Evolutionary conservation across 2,113 vertebrate species (phyloP).

Genomic region (Cromileptes altivelis): DNA sequence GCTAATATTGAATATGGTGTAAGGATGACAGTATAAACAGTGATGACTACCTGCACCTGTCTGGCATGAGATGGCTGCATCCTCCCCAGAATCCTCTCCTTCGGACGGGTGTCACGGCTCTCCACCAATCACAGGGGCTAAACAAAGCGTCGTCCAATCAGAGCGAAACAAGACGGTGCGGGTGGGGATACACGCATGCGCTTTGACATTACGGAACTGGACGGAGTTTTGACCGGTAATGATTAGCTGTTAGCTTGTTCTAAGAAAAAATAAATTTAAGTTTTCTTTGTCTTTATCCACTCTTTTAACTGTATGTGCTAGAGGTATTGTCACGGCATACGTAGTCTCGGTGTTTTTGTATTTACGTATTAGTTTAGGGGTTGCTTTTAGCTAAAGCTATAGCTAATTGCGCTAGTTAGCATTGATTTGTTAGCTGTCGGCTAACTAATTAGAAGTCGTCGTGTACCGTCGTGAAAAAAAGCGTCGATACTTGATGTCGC

Average conservation of each 20-base stretch:
- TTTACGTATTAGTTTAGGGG: background rate
- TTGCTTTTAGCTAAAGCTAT: background rate
- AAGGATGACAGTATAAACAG: background rate
- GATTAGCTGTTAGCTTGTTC: constrained; percentile 33
- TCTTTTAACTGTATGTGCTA: background rate
- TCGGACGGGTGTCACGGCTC: background rate
- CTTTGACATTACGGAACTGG: constrained; percentile 56
- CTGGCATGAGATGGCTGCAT: constrained; percentile 71
- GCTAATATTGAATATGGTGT: background rate
- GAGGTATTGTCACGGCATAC: background rate
- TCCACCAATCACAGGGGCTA: constrained; percentile 51
- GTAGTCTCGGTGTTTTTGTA: background rate
- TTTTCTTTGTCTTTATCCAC: background rate
- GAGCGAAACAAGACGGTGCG: constrained; percentile 44
- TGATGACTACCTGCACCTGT: background rate
- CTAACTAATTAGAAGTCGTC: background rate
- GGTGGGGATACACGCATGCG: constrained; percentile 23
- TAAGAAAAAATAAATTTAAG: background rate
- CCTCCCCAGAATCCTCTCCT: constrained; percentile 44
- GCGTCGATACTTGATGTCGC: background rate
- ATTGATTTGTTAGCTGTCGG: constrained; percentile 10
- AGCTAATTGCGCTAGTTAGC: constrained; percentile 38
- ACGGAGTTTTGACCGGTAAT: constrained; percentile 21
- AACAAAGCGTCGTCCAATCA: constrained; percentile 74
- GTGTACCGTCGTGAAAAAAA: background rate